Evolutionary conservation across 53 echinoderm and acorn worm genomes (phyloP).

Genomic region (Henricia sp.): DNA sequence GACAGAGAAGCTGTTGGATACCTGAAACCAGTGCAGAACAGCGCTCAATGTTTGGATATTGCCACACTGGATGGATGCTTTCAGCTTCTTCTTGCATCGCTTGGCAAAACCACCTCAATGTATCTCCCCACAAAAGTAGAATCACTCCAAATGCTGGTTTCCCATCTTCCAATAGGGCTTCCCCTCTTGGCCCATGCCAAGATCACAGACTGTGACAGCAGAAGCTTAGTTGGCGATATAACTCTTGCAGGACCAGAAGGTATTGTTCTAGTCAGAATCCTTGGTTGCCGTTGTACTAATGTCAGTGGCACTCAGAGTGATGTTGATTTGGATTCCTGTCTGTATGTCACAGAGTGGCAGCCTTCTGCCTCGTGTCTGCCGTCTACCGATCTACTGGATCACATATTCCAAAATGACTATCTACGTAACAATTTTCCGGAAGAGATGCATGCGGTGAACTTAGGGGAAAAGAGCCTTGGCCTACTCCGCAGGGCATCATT

Average conservation of each 20-base stretch:
- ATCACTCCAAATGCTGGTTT: constrained; percentile 74
- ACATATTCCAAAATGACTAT: constrained; percentile 73
- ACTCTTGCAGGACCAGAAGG: constrained; percentile 57
- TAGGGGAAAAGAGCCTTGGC: constrained; percentile 65
- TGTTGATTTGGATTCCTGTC: constrained; percentile 70
- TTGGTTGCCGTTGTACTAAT: constrained; percentile 67
- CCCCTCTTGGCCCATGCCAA: constrained; percentile 63
- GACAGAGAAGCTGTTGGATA: constrained; percentile 72
- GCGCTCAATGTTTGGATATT: constrained; percentile 74
- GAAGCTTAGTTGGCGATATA: constrained; percentile 64
- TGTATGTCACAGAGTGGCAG: constrained; percentile 82
- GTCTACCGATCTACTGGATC: constrained; percentile 63
- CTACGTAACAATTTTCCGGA: constrained; percentile 56
- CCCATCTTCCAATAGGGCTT: constrained; percentile 67
- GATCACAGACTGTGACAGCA: constrained; percentile 73
- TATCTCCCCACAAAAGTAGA: constrained; percentile 72
- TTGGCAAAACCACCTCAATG: constrained; percentile 62
- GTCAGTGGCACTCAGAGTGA: constrained; percentile 40
- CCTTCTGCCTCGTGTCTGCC: constrained; percentile 62
- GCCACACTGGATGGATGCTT: constrained; percentile 81
- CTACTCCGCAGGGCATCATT: constrained; percentile 64
- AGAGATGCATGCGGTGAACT: constrained; percentile 66
- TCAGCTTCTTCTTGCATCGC: constrained; percentile 68
- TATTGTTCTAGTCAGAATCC: constrained; percentile 64
- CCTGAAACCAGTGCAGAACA: constrained; percentile 52